Base-by-base conservation (phyloP, 2,113 vertebrate species). In the Pogona vitticeps region DNA sequence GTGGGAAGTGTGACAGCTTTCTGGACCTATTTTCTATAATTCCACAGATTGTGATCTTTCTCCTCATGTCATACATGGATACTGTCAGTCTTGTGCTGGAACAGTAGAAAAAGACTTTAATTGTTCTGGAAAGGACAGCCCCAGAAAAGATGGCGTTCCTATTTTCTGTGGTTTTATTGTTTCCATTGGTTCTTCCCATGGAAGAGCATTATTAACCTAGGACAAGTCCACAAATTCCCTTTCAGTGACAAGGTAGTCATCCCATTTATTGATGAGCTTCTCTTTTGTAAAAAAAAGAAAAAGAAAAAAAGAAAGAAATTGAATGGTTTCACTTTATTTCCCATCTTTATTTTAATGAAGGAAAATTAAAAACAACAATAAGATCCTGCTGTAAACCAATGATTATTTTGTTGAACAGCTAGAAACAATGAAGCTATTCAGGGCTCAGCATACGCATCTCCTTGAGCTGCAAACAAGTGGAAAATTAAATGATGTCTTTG, bases 381-480 rank as follows among this genome's bases (percentile, higher is more conserved):
- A 31, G n/a, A 14, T 31, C 13, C 14, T 59, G 31, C 56, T 42
- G 40, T 72, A 80, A 86, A 65, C 40, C 17, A 65, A 87, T 52
- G 40, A 28, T 38, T 42, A 67, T 76, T 76, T 38, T 38, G 70
- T 13, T 36, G 38, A 81, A 14, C 40, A 2, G 23, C 38, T 38
- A n/a, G 8, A n/a, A 87, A 58, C 80, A 87, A 76, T 40, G 86
- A 26, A 21, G 46, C 67, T n/a, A 46, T 87, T 87, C 79, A 76
- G 61, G 28, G 9, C 26, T 80, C 33, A 38, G 40, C 42, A 33
- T 59, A 68, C 58, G 63, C 80, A 42, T 68, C 42, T 85, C 20
- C 59, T 1, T 68, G 63, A 56, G 20, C 52, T 33, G 8, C 23
- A 65, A 36, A 67, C 61, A 38, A 80, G 58, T 63, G 84, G 84